Evolutionary conservation across 2,888 invertebrate species (phyloP).

Genomic region (Drosophila nr. perissopoda): DNA sequence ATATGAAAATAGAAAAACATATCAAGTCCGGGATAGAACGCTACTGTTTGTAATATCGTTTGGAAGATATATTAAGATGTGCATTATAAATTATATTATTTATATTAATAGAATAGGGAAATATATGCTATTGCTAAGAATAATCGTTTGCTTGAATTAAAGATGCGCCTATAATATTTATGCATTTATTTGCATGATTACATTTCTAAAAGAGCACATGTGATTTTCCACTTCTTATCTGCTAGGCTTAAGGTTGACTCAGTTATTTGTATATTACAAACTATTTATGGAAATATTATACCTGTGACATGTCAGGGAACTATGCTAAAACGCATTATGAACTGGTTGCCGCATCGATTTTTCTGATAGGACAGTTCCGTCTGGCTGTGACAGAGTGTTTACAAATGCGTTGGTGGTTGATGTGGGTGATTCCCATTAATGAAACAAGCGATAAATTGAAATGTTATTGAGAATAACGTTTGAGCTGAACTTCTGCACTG

Average conservation of each 20-base stretch:
- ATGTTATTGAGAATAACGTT: background rate
- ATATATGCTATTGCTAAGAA: background rate
- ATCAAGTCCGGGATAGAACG: background rate
- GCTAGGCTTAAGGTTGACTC: conserved; percentile 19
- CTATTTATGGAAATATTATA: conserved; percentile 22
- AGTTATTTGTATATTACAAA: background rate
- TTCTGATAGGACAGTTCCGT: conserved; percentile 14
- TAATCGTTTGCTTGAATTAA: background rate
- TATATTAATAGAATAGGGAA: background rate
- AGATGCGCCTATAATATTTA: background rate
- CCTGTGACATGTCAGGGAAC: background rate
- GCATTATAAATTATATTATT: background rate
- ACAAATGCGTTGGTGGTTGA: background rate
- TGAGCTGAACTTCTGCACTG: background rate
- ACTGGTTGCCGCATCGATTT: conserved; percentile 15
- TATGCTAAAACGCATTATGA: conserved; percentile 20
- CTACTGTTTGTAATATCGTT: background rate
- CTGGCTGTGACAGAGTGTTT: conserved; percentile 1
- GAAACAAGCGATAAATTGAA: background rate
- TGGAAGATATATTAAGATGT: background rate
- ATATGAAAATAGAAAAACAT: too few relatives aligned
- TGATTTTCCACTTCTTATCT: background rate
- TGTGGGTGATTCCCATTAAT: conserved; percentile 16
- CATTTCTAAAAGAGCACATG: background rate
- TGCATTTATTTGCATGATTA: background rate